A percentile compares a stretch with the other conserved stretches of the same genome.
phyloP scores from a whole-genome alignment of 2,888 invertebrate species.

The Chaitophorus viminalis region DNA sequence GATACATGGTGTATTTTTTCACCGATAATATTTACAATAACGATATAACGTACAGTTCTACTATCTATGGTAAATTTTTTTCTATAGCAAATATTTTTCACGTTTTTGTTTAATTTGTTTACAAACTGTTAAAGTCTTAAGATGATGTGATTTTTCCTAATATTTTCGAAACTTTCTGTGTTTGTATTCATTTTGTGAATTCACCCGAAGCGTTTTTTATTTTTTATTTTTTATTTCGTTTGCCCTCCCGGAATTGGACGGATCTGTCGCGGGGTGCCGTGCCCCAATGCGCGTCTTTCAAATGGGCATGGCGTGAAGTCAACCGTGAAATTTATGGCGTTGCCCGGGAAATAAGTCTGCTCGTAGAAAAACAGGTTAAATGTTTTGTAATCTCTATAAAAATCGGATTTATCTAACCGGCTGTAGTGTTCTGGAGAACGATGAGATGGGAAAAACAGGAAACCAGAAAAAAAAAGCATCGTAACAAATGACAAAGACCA shows the following conservation, averaged over 20 bases:
- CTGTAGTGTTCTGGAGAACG: conserved; percentile 33
- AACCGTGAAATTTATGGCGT: conserved; percentile 60
- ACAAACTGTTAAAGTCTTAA: background rate
- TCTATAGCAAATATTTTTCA: background rate
- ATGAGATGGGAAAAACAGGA: conserved; percentile 37
- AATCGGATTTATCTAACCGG: conserved; percentile 61
- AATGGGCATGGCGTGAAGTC: conserved; percentile 49
- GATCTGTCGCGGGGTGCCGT: conserved; percentile 32
- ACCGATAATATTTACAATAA: background rate
- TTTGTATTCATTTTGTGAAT: conserved; percentile 43
- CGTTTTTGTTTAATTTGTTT: conserved; percentile 18
- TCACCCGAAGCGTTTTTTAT: conserved; percentile 49
- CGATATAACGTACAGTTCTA: too few species aligned
- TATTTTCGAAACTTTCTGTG: conserved; percentile 12
- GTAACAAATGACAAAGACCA: conserved; percentile 54
- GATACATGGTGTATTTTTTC: background rate
- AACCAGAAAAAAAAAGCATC: conserved; percentile 40
- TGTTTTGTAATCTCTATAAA: conserved; percentile 62
- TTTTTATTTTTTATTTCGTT: conserved; percentile 23
- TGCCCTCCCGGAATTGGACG: conserved; percentile 47
- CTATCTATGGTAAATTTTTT: background rate
- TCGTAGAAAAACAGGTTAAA: conserved; percentile 61
- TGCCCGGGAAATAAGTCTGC: conserved; percentile 58
- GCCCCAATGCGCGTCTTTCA: conserved; percentile 47
- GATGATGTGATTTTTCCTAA: background rate